Evolutionary conservation across 2,888 invertebrate species (phyloP).

Genomic region (Pteria penguin): DNA sequence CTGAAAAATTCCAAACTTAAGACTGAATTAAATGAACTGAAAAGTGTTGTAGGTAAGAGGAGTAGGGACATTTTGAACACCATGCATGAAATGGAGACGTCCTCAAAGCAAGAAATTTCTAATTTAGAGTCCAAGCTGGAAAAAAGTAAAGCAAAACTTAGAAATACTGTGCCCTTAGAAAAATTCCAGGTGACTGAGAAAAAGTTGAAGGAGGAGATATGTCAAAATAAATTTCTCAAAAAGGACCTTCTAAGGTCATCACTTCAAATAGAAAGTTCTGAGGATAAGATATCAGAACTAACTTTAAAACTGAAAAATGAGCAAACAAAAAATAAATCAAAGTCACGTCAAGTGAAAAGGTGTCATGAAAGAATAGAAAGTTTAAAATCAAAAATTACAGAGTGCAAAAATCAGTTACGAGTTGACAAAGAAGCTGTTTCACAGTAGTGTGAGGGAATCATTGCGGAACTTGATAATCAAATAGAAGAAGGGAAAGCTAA

Average conservation of each 20-base stretch:
- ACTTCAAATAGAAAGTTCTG: neutral
- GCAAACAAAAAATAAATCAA: constrained; percentile 7
- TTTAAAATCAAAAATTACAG: constrained; percentile 2
- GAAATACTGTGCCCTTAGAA: neutral
- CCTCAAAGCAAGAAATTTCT: neutral
- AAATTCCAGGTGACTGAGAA: neutral
- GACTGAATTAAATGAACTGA: neutral
- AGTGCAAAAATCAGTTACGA: constrained; percentile 7
- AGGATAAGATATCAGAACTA: neutral
- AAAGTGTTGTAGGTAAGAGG: neutral
- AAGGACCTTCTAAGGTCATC: neutral
- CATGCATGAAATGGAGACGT: neutral
- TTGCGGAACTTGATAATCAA: constrained; percentile 15
- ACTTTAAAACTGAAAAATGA: neutral
- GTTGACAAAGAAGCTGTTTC: constrained; percentile 16
- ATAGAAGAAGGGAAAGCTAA: neutral
- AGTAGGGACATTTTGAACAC: neutral
- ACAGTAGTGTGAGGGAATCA: constrained; percentile 19
- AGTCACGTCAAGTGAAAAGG: constrained; percentile 7
- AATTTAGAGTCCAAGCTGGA: neutral
- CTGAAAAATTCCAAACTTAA: neutral
- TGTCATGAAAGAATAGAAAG: constrained; percentile 6
- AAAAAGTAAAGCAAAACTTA: neutral
- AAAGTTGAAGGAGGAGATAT: neutral
- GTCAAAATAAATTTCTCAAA: neutral